A percentile compares a stretch with the other conserved stretches of the same genome.
Evolutionary conservation across 2,797 vertebrate species (phyloP).

Genomic region (Acanthiza pusilla): DNA sequence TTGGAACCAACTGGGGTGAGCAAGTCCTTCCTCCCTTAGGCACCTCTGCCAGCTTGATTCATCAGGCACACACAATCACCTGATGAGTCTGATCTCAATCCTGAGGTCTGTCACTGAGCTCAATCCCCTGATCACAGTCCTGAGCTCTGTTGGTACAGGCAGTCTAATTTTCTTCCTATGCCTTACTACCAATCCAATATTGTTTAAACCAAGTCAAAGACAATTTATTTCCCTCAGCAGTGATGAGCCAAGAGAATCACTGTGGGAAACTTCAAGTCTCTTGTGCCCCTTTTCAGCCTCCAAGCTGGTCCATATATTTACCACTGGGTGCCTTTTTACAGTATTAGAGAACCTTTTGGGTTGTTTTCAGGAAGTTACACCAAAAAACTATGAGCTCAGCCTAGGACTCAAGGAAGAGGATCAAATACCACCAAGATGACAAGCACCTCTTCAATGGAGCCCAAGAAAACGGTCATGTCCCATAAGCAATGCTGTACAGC

Average conservation of each 20-base stretch:
- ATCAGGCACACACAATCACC: neutral
- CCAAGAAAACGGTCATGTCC: neutral
- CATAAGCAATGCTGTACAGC: neutral
- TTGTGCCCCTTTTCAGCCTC: neutral
- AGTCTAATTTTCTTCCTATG: neutral
- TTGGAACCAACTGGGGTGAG: neutral
- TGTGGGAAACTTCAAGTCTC: neutral
- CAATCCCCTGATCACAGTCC: too few relatives aligned
- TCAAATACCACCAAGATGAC: neutral
- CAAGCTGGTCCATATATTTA: neutral
- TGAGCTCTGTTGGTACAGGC: neutral
- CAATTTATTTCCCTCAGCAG: neutral
- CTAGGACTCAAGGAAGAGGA: neutral
- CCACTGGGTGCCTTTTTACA: neutral
- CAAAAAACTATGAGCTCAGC: neutral
- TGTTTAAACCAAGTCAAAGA: neutral
- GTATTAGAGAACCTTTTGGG: neutral
- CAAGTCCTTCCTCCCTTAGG: neutral
- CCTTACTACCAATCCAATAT: neutral
- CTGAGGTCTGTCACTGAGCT: too few relatives aligned
- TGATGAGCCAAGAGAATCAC: neutral
- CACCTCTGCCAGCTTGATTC: neutral
- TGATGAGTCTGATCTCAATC: neutral
- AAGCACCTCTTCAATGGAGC: accelerated
- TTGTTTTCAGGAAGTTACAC: neutral